Evolutionary conservation across 2,888 invertebrate genomes (phyloP).

Genomic region (Sarcophaga variegata): DNA sequence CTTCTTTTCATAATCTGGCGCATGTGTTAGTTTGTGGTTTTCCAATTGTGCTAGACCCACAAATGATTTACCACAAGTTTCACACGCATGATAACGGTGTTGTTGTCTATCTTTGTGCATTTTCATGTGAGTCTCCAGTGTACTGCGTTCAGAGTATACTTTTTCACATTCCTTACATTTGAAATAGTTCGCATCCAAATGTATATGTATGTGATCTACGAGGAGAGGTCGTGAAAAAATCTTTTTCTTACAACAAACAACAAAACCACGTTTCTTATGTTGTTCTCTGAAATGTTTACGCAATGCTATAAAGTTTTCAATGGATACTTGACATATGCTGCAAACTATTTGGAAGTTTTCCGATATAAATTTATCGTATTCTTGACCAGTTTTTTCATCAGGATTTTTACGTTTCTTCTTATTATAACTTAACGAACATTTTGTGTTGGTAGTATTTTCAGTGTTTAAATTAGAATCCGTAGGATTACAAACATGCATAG

Average conservation of each 20-base stretch:
- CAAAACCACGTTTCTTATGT: constrained; percentile 75
- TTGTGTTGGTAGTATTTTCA: constrained; percentile 9
- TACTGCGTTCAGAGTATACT: constrained; percentile 74
- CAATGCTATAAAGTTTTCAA: constrained; percentile 76
- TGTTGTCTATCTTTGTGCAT: constrained; percentile 72
- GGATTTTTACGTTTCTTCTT: constrained; percentile 55
- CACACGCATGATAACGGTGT: constrained; percentile 74
- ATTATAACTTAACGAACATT: neutral
- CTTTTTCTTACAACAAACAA: constrained; percentile 76
- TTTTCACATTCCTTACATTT: constrained; percentile 75
- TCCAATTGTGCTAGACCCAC: constrained; percentile 75
- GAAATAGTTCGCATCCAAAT: constrained; percentile 77
- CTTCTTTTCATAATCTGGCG: constrained; percentile 77
- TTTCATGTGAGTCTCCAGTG: constrained; percentile 74
- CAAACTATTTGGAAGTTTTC: constrained; percentile 77
- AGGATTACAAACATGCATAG: neutral
- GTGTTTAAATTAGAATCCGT: constrained; percentile 18
- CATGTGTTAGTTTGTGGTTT: constrained; percentile 76
- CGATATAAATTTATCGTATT: constrained; percentile 75
- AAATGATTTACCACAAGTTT: constrained; percentile 77
- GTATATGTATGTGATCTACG: constrained; percentile 77
- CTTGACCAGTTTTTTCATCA: constrained; percentile 68
- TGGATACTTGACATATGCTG: constrained; percentile 74
- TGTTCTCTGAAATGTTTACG: constrained; percentile 75
- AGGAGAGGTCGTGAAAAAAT: constrained; percentile 74